Percentiles rank a stretch among this genome's conserved stretches.
Conservation (phyloP, 2,113 vertebrate species). For the Salminus brasiliensis region DNA sequence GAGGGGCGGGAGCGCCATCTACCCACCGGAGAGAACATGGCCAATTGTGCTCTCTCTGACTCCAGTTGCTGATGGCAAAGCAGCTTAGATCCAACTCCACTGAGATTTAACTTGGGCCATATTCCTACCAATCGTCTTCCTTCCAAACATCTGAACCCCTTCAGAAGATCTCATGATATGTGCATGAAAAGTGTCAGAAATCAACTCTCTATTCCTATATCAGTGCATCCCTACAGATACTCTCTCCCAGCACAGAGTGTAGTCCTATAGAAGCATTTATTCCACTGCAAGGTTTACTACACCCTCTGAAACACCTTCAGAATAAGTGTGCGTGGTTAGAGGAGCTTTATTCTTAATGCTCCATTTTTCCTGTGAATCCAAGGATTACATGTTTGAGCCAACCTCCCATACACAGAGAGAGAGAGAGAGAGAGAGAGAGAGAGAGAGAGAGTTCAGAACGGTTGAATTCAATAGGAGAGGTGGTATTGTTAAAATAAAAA, state of each 20-base stretch:
- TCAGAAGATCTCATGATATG: too few species aligned
- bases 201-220: too few species aligned
- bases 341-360: slow-evolving; percentile 42
- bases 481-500: too few species aligned
- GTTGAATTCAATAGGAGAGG: not conserved
- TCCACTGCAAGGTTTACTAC: not conserved
- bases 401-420: not conserved
- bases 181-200: too few species aligned
- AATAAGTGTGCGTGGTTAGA: slow-evolving; percentile 25
- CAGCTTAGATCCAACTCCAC: too few species aligned
- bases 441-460: not conserved
- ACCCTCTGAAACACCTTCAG: slow-evolving; percentile 26
- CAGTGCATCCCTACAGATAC: too few species aligned
- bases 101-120: too few species aligned
- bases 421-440: not conserved
- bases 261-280: not conserved
- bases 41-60: too few species aligned
- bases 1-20: too few species aligned
- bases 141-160: not conserved
- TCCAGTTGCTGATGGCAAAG: too few species aligned
- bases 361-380: slow-evolving; percentile 26
- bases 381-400: slow-evolving; percentile 42
- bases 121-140: too few species aligned
- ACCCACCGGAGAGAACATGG: too few species aligned
- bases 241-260: not conserved